Percentiles rank a stretch among this genome's conserved stretches.
phyloP scores from a whole-genome alignment of 2,797 vertebrate genomes.

The Spheniscus humboldti region DNA sequence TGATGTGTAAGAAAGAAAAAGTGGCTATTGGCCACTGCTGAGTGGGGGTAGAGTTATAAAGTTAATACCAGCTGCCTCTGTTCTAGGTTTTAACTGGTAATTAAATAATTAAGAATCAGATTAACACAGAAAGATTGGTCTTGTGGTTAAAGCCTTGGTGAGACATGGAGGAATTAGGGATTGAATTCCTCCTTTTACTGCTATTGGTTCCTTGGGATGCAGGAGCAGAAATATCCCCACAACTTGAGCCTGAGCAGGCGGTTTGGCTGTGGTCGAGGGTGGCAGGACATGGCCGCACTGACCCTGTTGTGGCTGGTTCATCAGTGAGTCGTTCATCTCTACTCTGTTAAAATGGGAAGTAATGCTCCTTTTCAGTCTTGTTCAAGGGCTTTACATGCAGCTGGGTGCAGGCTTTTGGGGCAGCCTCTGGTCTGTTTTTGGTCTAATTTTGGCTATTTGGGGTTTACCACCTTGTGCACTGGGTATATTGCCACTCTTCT shows the following conservation, averaged over 20 bases:
- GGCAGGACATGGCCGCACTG: no score
- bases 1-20: not conserved
- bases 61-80: not conserved
- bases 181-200: not conserved
- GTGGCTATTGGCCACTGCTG: not conserved
- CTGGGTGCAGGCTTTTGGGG: not conserved
- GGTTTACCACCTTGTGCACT: not conserved
- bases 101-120: not conserved
- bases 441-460: not conserved
- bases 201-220: no score
- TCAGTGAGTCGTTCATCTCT: rapidly evolving
- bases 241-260: no score
- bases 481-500: no score
- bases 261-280: no score
- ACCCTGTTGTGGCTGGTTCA: not conserved
- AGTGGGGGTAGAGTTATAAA: not conserved
- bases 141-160: not conserved
- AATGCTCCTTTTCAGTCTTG: not conserved
- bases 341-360: not conserved
- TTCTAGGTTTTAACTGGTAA: not conserved
- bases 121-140: not conserved
- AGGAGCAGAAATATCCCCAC: no score
- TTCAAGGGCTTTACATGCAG: rapidly evolving
- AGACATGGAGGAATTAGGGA: not conserved
- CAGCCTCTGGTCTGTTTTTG: not conserved